phyloP scores from a whole-genome alignment of 2,888 invertebrate genomes.

The Megalurothrips usitatus region DNA sequence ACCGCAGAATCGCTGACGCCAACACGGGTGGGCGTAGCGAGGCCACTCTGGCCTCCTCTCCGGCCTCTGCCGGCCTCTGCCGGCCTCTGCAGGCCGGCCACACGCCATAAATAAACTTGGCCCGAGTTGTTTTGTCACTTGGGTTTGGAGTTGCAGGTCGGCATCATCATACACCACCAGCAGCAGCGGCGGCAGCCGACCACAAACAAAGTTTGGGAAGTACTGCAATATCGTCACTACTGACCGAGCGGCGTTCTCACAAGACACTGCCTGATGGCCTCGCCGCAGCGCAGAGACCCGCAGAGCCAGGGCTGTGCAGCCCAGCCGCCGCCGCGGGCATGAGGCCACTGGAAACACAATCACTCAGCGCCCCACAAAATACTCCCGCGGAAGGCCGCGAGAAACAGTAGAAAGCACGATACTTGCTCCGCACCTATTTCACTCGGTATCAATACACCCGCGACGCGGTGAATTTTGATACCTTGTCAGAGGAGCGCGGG shows the following conservation, averaged over 20 bases:
- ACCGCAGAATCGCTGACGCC: neutral
- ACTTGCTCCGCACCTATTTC: no score
- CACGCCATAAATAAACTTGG: neutral
- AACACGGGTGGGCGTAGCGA: neutral
- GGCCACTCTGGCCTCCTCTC: no score
- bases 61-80: neutral
- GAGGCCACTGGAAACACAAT: no score
- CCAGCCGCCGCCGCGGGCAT: no score
- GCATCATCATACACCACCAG: neutral
- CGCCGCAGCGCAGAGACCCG: no score
- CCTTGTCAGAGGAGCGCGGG: no score
- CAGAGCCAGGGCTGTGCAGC: no score
- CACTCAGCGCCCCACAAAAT: no score
- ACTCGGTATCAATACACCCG: no score
- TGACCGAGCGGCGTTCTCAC: neutral
- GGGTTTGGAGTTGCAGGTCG: neutral
- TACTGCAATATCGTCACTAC: neutral
- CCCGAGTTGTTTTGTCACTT: constrained; percentile 22
- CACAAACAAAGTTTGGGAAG: neutral
- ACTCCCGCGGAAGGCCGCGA: no score
- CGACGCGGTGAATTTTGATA: no score
- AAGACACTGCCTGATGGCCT: neutral
- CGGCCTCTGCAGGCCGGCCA: neutral
- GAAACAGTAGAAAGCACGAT: no score
- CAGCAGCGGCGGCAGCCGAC: neutral